Evolutionary conservation across 1,140 invertebrate genomes (phyloP), one percentile per base, ranked within the genome.

Genomic region (Brachionus calyciflorus): DNA sequence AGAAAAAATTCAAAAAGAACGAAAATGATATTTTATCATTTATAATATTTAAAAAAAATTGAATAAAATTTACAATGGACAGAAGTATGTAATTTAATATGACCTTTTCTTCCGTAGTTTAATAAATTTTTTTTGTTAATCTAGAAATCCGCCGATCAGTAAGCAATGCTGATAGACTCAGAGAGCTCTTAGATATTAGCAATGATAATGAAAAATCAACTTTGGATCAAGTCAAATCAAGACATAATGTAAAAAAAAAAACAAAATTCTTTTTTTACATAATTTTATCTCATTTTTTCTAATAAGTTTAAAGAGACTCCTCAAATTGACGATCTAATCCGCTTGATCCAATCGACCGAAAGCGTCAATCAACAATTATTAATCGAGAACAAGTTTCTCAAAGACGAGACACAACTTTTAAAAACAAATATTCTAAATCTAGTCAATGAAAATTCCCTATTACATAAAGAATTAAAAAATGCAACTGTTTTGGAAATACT

Each of bases 401-500:
- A 73, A 55, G 51, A 73, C 26, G 69, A 73, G 19, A 37, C 51
- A 10, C 19, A 49, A 41, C 10, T 5, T 33, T 10, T 55, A 12
- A 49, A 41, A 51, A 14, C 28, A 49, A 55, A 41, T 14, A 28
- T 73, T 21, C 21, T 73, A 7, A 55, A 40, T 40, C 24, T 73
- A 30, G 24, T 73, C 46, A 41, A 73, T 26, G 69, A 73, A 37
- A 73, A 51, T n/a, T 40, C 6, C 10, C 10, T 12, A 14, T 46
- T 73, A 9, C 46, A 51, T 51, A 49, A 55, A 51, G 69, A 73
- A 33, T 26, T 73, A 1, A 73, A 73, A 73, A 73, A 73, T 24
- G 69, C 48, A n/a, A 73, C 69, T 24, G 69, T 73, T 0, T 41
- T 51, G 46, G 69, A 73, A 40, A 73, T 73, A 19, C 41, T 73